Conservation (phyloP, 2,888 invertebrate genomes). For the Steromphala cineraria region DNA sequence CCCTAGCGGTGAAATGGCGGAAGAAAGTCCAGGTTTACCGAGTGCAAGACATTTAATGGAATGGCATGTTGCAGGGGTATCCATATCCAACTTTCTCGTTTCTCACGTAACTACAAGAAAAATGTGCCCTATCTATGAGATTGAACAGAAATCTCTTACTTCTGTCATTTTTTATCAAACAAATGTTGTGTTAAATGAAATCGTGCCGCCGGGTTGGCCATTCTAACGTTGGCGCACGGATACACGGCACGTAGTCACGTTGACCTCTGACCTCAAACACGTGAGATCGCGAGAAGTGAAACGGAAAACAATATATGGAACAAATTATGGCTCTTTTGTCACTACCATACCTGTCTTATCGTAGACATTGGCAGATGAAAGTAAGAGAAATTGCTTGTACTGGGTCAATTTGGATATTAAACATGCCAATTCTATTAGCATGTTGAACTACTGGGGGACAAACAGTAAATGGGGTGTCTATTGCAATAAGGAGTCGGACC, state of each 20-base stretch:
- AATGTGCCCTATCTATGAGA: conserved; percentile 19
- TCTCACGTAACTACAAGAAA: conserved; percentile 16
- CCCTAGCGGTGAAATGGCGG: background rate
- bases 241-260: conserved; percentile 15
- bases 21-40: background rate
- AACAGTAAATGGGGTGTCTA: conserved; percentile 3
- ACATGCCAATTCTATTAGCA: conserved; percentile 5
- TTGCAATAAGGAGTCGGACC: background rate
- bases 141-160: background rate
- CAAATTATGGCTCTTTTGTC: background rate
- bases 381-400: background rate
- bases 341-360: background rate
- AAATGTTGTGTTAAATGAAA: conserved; percentile 13
- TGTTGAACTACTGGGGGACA: background rate
- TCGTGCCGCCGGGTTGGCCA: background rate
- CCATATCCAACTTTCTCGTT: background rate
- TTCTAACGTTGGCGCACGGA: conserved; percentile 11
- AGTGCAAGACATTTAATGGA: background rate
- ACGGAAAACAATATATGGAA: conserved; percentile 5
- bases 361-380: conserved; percentile 15
- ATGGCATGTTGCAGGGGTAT: background rate
- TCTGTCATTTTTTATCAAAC: conserved; percentile 20
- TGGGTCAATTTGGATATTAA: background rate
- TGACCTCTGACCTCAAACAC: background rate
- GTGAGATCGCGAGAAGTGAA: conserved; percentile 7